phyloP scores from a whole-genome alignment of 2,888 invertebrate species.

The Anthophora plumipes region DNA sequence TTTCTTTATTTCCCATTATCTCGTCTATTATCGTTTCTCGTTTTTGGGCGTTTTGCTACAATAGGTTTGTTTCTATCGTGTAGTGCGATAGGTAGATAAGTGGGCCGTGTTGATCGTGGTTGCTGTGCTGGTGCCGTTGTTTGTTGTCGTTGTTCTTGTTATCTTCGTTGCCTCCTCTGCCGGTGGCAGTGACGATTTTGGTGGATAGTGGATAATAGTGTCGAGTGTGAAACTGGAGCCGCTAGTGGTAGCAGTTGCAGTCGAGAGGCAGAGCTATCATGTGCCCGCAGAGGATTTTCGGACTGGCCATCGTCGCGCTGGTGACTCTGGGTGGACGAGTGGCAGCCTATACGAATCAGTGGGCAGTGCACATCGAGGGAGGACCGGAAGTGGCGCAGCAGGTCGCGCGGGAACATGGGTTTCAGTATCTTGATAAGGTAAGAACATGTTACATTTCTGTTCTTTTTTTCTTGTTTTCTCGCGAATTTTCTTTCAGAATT shows the following conservation, averaged over 20 bases:
- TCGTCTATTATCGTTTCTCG: not conserved
- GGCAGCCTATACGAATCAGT: slow-evolving; percentile 86
- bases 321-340: slow-evolving; percentile 71
- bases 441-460: not conserved
- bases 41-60: not conserved
- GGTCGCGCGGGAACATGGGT: slow-evolving; percentile 87
- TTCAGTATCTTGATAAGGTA: slow-evolving; percentile 86
- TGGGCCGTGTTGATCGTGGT: slow-evolving; percentile 46
- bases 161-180: slow-evolving; percentile 36
- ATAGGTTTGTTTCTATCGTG: not conserved
- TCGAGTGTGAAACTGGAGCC: slow-evolving; percentile 63
- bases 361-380: slow-evolving; percentile 87
- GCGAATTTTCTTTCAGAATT: not conserved
- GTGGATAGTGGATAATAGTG: slow-evolving; percentile 64
- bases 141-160: slow-evolving; percentile 56
- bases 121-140: slow-evolving; percentile 54
- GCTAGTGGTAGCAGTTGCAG: slow-evolving; percentile 54
- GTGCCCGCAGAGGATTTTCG: slow-evolving; percentile 79
- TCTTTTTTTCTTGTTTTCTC: not conserved
- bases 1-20: not conserved
- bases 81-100: slow-evolving; percentile 22
- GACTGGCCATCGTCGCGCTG: slow-evolving; percentile 73
- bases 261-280: slow-evolving; percentile 71
- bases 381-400: slow-evolving; percentile 85
- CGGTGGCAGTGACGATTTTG: slow-evolving; percentile 63